Evolutionary conservation across 2,888 invertebrate genomes (phyloP), one percentile per base, ranked within the genome.

Genomic region (Hirudinaria manillensis): DNA sequence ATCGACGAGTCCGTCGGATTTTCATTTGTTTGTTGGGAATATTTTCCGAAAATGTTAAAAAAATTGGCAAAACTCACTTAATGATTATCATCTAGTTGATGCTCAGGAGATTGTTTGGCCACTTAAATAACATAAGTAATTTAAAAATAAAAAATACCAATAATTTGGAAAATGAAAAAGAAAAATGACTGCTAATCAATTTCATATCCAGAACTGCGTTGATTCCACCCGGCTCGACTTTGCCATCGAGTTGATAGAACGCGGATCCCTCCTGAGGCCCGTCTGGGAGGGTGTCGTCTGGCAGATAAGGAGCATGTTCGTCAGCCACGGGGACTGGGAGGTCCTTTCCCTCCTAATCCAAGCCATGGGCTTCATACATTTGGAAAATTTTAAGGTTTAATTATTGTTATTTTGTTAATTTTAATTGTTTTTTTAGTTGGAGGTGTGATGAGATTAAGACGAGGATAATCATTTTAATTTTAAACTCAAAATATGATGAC

Each of bases 221-320:
- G 77, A 77, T 61, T 77, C 77, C 16, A 72, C 74, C 10, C 71
- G 77, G 21, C 68, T 77, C 45, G 24, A 55, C 19, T 77, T 77
- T 34, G 77, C 75, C 19, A n/a, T 45, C 36, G 68, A 68, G 67
- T 71, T 77, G 38, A 53, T 77, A 21, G 66, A 73, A 4, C 71
- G 74, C 3, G 77, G 77, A 2, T 70, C 77, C 10, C 38, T 32
- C n/a, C 24, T 75, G 29, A 55, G 71, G 2, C 56, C 73, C 29
- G 75, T 76, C 19, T 77, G 77, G 77, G 77, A 77, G 56, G 45
- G 65, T 38, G 75, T 77, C 61, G 66, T 77, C 36, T 77, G 77
- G 77, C 77, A 77, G 75, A 77, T 77, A 55, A 38, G 77, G 6
- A 77, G 70, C 51, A 36, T 38, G 66, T 77, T 56, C 61, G 38